Evolutionary conservation across 2,888 invertebrate genomes (phyloP).

Genomic region (Caenorhabditis afra): DNA sequence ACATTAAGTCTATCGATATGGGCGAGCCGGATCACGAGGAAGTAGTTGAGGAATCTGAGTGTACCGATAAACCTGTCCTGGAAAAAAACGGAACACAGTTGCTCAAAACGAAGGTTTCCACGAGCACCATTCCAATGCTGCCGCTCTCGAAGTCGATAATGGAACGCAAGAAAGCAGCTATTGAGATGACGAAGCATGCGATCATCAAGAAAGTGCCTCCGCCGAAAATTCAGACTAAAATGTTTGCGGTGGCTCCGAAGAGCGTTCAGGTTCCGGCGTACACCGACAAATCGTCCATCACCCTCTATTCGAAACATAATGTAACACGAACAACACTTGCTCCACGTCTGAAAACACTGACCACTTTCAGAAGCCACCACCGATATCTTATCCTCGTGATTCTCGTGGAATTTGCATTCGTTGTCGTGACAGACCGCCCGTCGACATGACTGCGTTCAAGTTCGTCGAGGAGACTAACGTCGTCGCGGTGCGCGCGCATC

Average conservation of each 20-base stretch:
- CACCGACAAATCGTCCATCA: constrained; percentile 30
- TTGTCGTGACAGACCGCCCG: constrained; percentile 26
- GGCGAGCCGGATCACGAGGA: neutral
- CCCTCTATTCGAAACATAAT: constrained; percentile 38
- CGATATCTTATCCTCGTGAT: neutral
- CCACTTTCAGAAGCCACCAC: constrained; percentile 30
- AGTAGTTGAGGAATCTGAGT: neutral
- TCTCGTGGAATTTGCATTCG: constrained; percentile 12
- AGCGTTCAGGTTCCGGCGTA: constrained; percentile 53
- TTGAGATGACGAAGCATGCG: constrained; percentile 36
- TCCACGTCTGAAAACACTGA: neutral
- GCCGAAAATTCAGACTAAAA: constrained; percentile 8
- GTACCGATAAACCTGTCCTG: neutral
- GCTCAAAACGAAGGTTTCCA: constrained; percentile 32
- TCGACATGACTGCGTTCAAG: constrained; percentile 47
- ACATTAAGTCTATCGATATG: too few species aligned
- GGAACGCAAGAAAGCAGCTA: constrained; percentile 51
- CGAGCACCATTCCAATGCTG: constrained; percentile 39
- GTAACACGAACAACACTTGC: constrained; percentile 15
- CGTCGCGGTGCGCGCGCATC: constrained; percentile 45
- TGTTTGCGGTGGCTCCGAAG: constrained; percentile 41
- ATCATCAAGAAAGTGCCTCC: constrained; percentile 15
- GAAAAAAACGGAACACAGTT: too few species aligned
- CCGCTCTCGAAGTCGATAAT: constrained; percentile 55
- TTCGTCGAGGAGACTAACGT: constrained; percentile 43